A percentile compares a stretch with the other conserved stretches of the same genome.
These are phyloP conservation scores for Camponotus vicinus DNA, from an alignment of 1,140 invertebrate genomes.

Conservation along the genomic window DNA sequence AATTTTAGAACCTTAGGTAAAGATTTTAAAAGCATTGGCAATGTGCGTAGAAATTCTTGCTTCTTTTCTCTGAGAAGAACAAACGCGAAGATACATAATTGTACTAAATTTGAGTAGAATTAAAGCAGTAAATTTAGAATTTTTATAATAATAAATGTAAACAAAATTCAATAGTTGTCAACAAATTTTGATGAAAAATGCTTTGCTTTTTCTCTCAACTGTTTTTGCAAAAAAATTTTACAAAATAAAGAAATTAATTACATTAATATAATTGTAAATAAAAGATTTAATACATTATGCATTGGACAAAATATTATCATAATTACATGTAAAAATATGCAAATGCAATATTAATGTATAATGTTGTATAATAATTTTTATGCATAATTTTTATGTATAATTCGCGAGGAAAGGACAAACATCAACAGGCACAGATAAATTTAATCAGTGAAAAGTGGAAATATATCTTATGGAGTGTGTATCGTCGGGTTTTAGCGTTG, in stretches of 20 bases:
- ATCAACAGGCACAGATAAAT: background rate
- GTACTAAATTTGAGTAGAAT: background rate
- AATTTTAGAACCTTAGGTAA: slow-evolving; percentile 21
- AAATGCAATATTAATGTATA: background rate
- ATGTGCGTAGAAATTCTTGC: background rate
- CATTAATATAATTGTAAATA: no score
- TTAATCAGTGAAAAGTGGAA: background rate
- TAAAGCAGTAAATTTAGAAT: background rate
- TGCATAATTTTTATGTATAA: background rate
- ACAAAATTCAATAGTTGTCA: background rate
- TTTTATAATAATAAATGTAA: background rate
- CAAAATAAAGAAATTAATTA: background rate
- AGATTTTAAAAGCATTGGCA: background rate
- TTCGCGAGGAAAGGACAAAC: background rate
- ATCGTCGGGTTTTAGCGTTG: background rate
- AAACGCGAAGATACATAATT: no score
- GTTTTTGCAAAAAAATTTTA: background rate
- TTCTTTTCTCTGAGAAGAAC: no score
- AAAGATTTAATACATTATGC: no score
- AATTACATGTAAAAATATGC: background rate
- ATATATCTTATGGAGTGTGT: background rate
- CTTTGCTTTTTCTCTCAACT: background rate
- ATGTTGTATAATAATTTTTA: no score
- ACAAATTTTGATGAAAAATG: background rate
- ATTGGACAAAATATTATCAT: no score